phyloP scores from a whole-genome alignment of 2,113 vertebrate genomes.

The Acanthochromis polyacanthus region DNA sequence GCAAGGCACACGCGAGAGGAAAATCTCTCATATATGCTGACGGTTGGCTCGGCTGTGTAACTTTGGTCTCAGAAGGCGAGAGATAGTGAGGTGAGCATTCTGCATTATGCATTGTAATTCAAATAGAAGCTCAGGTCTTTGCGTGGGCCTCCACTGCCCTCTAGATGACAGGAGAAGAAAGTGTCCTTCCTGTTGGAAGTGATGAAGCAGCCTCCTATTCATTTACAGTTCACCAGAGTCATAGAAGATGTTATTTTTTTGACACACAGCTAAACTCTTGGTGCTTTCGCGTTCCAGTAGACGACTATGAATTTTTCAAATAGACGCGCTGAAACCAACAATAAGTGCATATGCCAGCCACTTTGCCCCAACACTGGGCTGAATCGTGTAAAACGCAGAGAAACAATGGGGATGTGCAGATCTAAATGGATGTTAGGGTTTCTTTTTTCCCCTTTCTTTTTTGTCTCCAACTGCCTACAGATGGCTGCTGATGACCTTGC shows the following conservation, averaged over 20 bases:
- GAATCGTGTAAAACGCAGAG: conserved; percentile 39
- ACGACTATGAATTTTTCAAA: conserved; percentile 17
- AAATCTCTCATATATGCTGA: conserved; percentile 40
- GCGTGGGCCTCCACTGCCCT: conserved; percentile 70
- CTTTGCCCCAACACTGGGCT: conserved; percentile 47
- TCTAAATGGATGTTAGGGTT: conserved; percentile 57
- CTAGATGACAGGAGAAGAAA: conserved; percentile 64
- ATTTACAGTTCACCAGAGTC: conserved; percentile 30
- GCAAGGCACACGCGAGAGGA: conserved; percentile 3
- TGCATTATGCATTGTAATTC: conserved; percentile 52
- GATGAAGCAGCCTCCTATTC: conserved; percentile 27
- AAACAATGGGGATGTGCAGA: conserved; percentile 48
- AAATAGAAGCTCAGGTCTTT: background rate
- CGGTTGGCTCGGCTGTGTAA: conserved; percentile 48
- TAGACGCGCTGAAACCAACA: conserved; percentile 5
- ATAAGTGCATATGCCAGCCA: conserved; percentile 4
- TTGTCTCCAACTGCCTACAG: conserved; percentile 43
- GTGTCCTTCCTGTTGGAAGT: conserved; percentile 28
- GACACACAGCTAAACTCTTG: background rate
- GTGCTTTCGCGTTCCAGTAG: conserved; percentile 8
- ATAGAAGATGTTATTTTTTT: conserved; percentile 37
- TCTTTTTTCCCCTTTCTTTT: background rate
- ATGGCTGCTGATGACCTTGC: conserved; percentile 72
- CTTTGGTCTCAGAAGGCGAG: conserved; percentile 38
- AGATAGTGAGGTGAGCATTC: conserved; percentile 40